A percentile compares a stretch with the other conserved stretches of the same genome.
Evolutionary conservation across 2,113 vertebrate genomes (phyloP).

Genomic region (Struthio camelus): DNA sequence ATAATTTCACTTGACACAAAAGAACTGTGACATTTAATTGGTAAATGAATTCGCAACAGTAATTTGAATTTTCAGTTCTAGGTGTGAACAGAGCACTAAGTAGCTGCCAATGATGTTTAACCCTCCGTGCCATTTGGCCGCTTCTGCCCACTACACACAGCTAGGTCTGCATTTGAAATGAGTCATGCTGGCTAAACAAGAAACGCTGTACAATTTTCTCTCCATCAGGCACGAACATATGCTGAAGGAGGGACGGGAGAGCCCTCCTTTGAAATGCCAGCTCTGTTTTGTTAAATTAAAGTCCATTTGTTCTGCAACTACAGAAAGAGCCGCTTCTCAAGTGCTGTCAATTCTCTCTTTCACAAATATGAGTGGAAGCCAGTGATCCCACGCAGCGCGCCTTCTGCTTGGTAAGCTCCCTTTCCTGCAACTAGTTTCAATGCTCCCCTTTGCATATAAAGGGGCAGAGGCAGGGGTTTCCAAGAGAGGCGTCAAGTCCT

Average conservation of each 20-base stretch:
- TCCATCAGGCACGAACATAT: neutral
- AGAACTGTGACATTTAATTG: neutral
- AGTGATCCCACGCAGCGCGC: neutral
- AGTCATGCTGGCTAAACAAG: neutral
- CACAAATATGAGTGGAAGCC: neutral
- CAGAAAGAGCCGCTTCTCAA: neutral
- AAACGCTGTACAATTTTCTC: neutral
- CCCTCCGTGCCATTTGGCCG: neutral
- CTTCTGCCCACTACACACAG: neutral
- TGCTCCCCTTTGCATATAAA: rapidly evolving
- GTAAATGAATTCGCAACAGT: rapidly evolving
- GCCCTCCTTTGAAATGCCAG: neutral
- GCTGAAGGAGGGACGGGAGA: neutral
- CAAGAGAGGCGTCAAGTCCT: neutral
- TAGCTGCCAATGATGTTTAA: rapidly evolving
- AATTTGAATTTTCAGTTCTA: neutral
- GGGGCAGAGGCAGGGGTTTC: too few species aligned
- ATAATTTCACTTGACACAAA: neutral
- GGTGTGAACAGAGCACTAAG: rapidly evolving
- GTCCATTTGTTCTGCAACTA: neutral
- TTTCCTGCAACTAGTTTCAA: neutral
- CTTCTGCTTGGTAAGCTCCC: neutral
- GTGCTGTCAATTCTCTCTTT: neutral
- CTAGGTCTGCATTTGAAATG: neutral
- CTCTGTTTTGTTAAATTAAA: neutral